A percentile compares a stretch with the other conserved stretches of the same genome.
phyloP scores from a whole-genome alignment of 2,113 vertebrate species.

The Thryonomys swinderianus region DNA sequence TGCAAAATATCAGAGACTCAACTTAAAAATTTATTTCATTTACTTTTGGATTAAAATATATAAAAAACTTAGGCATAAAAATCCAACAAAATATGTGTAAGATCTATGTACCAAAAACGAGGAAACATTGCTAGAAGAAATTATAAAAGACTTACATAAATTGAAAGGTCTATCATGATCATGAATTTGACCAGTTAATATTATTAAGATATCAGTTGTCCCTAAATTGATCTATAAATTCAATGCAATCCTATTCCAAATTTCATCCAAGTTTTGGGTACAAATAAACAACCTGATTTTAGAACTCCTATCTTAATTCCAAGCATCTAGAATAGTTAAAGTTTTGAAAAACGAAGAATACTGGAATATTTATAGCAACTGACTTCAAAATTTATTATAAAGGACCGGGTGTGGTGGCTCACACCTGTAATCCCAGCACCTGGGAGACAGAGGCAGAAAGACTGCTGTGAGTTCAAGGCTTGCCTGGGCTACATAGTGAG shows the following conservation, averaged over 20 bases:
- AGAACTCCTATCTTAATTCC: conserved; percentile 21
- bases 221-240: background rate
- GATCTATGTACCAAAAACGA: background rate
- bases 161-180: background rate
- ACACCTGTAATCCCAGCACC: too few species aligned
- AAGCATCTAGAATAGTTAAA: conserved; percentile 21
- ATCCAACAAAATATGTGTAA: conserved; percentile 12
- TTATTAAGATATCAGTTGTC: background rate
- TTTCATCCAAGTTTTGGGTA: background rate
- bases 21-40: background rate
- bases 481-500: too few species aligned
- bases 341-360: conserved; percentile 44
- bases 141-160: background rate
- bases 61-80: conserved; percentile 31
- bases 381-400: conserved; percentile 9
- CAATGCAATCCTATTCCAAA: background rate
- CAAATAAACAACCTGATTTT: conserved; percentile 31
- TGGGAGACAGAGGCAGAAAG: too few species aligned
- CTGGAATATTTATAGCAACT: conserved; percentile 8
- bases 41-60: background rate
- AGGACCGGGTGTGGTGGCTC: too few species aligned
- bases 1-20: background rate
- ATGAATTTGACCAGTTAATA: background rate
- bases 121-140: conserved; percentile 19
- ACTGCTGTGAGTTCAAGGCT: too few species aligned